phyloP scores from a whole-genome alignment of 2,797 vertebrate species.

The Xiphorhynchus erythropygius region DNA sequence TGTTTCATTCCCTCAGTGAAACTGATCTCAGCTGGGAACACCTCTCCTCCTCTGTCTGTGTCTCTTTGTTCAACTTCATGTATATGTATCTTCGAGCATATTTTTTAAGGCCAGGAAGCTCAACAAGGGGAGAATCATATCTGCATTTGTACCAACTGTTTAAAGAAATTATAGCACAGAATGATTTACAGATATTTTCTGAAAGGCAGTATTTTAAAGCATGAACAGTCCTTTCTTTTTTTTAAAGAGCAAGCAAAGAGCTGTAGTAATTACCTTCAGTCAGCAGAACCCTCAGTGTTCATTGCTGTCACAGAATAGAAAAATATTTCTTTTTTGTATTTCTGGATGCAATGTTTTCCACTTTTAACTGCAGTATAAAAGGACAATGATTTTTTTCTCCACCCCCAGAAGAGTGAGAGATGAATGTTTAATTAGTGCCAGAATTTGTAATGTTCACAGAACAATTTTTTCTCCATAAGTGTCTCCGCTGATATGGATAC shows the following conservation, averaged over 20 bases:
- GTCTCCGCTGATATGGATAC: slow-evolving; percentile 28
- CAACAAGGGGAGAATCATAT: neutral
- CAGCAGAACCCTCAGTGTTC: neutral
- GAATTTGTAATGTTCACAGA: slow-evolving; percentile 60
- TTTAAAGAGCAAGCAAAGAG: neutral
- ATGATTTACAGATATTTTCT: slow-evolving; percentile 34
- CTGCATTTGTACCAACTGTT: neutral
- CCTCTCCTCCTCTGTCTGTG: neutral
- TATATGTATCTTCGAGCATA: rapidly evolving
- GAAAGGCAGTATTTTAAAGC: neutral
- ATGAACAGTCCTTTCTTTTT: neutral
- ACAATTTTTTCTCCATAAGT: slow-evolving; percentile 37
- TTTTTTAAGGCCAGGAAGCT: neutral
- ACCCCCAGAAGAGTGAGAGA: slow-evolving; percentile 40
- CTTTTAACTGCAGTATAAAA: slow-evolving; percentile 57
- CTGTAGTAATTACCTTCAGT: slow-evolving; percentile 31
- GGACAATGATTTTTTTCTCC: slow-evolving; percentile 53
- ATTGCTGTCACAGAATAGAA: slow-evolving; percentile 47
- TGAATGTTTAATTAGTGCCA: slow-evolving; percentile 66
- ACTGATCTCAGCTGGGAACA: neutral
- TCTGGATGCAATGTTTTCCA: slow-evolving; percentile 46
- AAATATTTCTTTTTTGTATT: slow-evolving; percentile 26
- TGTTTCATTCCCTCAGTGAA: neutral
- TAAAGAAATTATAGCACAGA: neutral
- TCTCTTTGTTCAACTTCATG: neutral